Conservation (phyloP, 1,140 invertebrate species). For the Epicauta chinensis region DNA sequence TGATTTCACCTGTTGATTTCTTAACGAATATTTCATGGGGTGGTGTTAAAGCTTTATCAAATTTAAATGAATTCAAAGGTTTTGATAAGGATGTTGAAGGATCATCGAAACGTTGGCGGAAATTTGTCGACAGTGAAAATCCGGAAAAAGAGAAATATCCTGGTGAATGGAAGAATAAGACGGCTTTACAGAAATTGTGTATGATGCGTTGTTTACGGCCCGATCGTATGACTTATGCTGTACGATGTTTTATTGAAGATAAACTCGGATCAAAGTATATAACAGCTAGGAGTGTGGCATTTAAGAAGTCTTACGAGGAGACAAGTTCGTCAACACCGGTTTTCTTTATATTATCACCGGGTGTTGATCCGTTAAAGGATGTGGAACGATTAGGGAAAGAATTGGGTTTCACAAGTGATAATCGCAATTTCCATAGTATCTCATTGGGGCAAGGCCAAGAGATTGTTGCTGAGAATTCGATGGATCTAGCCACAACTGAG, state of each 20-base stretch:
- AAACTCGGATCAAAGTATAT: slow-evolving; percentile 79
- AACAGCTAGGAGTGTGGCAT: slow-evolving; percentile 68
- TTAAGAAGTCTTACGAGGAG: slow-evolving; percentile 83
- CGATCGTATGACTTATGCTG: slow-evolving; percentile 81
- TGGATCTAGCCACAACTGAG: slow-evolving; percentile 65
- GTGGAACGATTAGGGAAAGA: slow-evolving; percentile 73
- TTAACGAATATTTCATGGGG: slow-evolving; percentile 80
- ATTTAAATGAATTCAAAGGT: slow-evolving; percentile 75
- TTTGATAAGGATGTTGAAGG: slow-evolving; percentile 91
- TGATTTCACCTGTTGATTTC: slow-evolving; percentile 77
- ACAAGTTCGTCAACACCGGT: slow-evolving; percentile 77
- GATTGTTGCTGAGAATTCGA: slow-evolving; percentile 78
- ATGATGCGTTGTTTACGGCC: slow-evolving; percentile 86
- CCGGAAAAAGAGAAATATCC: slow-evolving; percentile 93
- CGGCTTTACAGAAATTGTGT: slow-evolving; percentile 79
- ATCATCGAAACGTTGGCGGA: slow-evolving; percentile 79
- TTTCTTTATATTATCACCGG: slow-evolving; percentile 93
- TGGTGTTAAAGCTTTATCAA: slow-evolving; percentile 73
- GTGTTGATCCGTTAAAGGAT: slow-evolving; percentile 90
- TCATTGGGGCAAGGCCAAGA: slow-evolving; percentile 94
- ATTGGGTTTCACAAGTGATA: slow-evolving; percentile 74
- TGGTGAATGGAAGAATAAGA: slow-evolving; percentile 94
- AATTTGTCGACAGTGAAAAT: slow-evolving; percentile 83
- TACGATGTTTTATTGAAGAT: slow-evolving; percentile 75
- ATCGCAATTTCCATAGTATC: slow-evolving; percentile 85